Evolutionary conservation across 2,113 vertebrate species (phyloP), one percentile per base, ranked within the genome.

Genomic region (Brachyistius frenatus): DNA sequence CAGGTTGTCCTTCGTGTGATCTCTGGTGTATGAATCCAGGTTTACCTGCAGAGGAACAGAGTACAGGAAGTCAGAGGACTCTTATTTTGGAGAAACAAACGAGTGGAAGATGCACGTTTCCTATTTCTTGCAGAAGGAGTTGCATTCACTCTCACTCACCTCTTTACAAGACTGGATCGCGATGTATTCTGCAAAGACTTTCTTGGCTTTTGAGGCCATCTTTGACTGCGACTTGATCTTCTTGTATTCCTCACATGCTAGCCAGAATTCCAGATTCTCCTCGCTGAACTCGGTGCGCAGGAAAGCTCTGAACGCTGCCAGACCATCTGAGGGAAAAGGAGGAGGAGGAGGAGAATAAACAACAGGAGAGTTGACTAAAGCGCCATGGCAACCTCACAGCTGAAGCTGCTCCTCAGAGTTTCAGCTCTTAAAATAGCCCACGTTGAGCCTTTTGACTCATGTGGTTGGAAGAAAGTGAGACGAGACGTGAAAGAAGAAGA

Each of bases 241-340:
- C 94, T 96, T 97, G 95, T 98, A 99, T 84, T 99, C 98, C 92
- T 99, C 98, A 0, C 98, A 99, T 0, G 97, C 97, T 84, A 99
- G 91, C 98, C 98, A 99, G 94, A 99, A 99, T 86, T 99, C 98
- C 91, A 99, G 94, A 93, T 99, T 99, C 92, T 99, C 98, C 83
- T 99, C 97, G 0, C 98, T 99, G 91, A 99, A 99, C 90, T 99
- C 98, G 0, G 98, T 99, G 88, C 96, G 97, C 76, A 99, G 94
- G 91, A 99, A 99, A 70, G 97, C 96, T 86, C 97, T 94, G 94
- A 99, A 99, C 36, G 98, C 96, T 50, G 97, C 97, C 71, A 99
- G 94, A 0, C 98, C 98, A 5, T 98, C 98, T 99, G 95, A 88
- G 57, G 75, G 52, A 66, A 47, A 81, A 57, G 53, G 74, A 80